Percentiles rank a stretch among this genome's conserved stretches.
phyloP scores from a whole-genome alignment of 2,888 invertebrate species.

The Hypena proboscidalis region DNA sequence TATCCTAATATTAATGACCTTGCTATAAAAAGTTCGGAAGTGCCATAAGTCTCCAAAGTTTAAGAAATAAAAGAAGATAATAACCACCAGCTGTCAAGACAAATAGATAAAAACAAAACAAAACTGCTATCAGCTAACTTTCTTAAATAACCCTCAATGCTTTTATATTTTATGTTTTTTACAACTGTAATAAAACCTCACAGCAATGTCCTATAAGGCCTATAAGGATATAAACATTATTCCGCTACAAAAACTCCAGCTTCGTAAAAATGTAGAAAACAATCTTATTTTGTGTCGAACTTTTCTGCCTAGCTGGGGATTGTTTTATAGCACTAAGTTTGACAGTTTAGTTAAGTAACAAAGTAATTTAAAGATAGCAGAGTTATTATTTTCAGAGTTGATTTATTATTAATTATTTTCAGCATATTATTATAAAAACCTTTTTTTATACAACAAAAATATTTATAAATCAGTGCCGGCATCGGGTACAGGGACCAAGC shows the following conservation, averaged over 20 bases:
- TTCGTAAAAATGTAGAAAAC: slow-evolving; percentile 28
- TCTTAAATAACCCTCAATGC: slow-evolving; percentile 20
- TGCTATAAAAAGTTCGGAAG: too few species aligned
- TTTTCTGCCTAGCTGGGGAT: slow-evolving; percentile 24
- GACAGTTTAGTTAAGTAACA: slow-evolving; percentile 43
- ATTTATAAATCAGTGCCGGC: too few species aligned
- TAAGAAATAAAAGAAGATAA: too few species aligned
- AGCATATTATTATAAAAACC: too few species aligned
- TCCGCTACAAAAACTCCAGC: slow-evolving; percentile 17
- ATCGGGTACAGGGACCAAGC: too few species aligned
- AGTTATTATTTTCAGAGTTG: too few species aligned
- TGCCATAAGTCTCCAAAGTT: too few species aligned
- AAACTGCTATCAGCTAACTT: slow-evolving; percentile 17
- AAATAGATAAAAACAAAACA: slow-evolving; percentile 27
- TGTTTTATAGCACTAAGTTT: slow-evolving; percentile 35
- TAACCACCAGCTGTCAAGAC: slow-evolving; percentile 14
- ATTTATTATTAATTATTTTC: too few species aligned
- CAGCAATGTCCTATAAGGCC: slow-evolving; percentile 14
- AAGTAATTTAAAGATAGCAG: too few species aligned
- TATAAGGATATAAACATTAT: slow-evolving; percentile 30
- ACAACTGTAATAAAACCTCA: slow-evolving; percentile 30
- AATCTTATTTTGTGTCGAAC: slow-evolving; percentile 28
- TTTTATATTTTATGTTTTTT: slow-evolving; percentile 36
- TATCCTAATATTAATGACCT: too few species aligned
- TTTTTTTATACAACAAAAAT: too few species aligned